phyloP scores from a whole-genome alignment of 2,888 invertebrate genomes.

The Lepetodrilus schrolli region DNA sequence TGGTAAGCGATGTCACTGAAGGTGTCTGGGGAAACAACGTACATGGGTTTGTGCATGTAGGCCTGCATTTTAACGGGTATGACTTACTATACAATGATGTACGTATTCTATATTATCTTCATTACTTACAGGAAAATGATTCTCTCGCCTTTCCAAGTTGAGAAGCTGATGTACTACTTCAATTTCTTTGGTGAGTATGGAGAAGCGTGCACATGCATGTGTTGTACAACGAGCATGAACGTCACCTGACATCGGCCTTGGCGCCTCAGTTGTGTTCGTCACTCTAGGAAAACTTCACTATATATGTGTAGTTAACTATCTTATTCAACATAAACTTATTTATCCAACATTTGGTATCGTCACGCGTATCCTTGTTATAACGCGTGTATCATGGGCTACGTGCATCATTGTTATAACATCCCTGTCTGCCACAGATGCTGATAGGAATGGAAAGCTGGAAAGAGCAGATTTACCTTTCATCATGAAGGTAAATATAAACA shows the following conservation, averaged over 20 bases:
- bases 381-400: background rate
- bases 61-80: no score
- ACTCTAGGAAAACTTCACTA: background rate
- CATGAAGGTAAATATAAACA: slow-evolving; percentile 49
- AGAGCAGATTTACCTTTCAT: slow-evolving; percentile 42
- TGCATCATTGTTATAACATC: background rate
- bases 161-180: slow-evolving; percentile 55
- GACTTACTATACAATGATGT: no score
- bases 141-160: slow-evolving; percentile 51
- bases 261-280: background rate
- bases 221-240: no score
- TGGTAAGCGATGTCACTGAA: no score
- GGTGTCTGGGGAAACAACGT: no score
- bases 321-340: background rate
- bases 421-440: slow-evolving; percentile 39
- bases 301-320: background rate
- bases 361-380: no score
- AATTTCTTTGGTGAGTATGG: slow-evolving; percentile 57
- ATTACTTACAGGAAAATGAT: background rate
- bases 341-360: no score
- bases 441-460: slow-evolving; percentile 45
- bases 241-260: no score
- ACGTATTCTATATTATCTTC: no score
- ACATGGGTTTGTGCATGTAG: no score
- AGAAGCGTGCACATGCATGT: no score